Base-by-base conservation (phyloP, 2,113 vertebrate species). In the Corythoichthys haematopterus region DNA sequence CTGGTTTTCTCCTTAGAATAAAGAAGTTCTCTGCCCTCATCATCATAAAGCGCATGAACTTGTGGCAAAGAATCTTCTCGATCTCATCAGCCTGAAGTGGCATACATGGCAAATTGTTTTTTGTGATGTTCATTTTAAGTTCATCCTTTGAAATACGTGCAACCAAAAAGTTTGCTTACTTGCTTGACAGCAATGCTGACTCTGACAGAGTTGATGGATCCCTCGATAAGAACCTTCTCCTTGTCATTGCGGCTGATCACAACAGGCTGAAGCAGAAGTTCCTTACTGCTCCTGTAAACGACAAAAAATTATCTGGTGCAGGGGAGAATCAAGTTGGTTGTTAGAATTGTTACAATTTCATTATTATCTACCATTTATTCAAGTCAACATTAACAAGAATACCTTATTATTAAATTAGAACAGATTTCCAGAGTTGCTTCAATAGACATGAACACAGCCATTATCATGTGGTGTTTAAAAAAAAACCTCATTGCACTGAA, bases 11-110 rank as follows among this genome's bases (percentile, higher is more conserved):
- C 74, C 97, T 92, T 70, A 99, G 91, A 69, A 99, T 98, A 88
- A 98, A 98, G 89, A 99, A 98, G 83, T 97, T 99, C 89, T 99
- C 97, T 0, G 97, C 97, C 88, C 97, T 93, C 97, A 99, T 99
- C 97, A 98, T 99, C 97, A 99, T 98, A 85, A 99, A 99, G 62
- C 97, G 96, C 96, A 98, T 98, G 81, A 98, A 98, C 75, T 99
- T 99, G 88, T 98, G 97, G 86, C 97, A 99, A 68, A 99, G 89
- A 82, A 99, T 99, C 92, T 98, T 99, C 91, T 99, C 97, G 0
- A 99, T 99, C 90, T 99, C 97, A 11, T 99, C 97, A 1, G 97
- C 97, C 97, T 99, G 51, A 13, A 4, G 15, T 62, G 40, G 48
- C 50, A 20, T 10, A 10, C 2, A 35, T 2, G 51, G 15, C 37